Conservation (phyloP, 2,113 vertebrate species). For the Varanus komodoensis region DNA sequence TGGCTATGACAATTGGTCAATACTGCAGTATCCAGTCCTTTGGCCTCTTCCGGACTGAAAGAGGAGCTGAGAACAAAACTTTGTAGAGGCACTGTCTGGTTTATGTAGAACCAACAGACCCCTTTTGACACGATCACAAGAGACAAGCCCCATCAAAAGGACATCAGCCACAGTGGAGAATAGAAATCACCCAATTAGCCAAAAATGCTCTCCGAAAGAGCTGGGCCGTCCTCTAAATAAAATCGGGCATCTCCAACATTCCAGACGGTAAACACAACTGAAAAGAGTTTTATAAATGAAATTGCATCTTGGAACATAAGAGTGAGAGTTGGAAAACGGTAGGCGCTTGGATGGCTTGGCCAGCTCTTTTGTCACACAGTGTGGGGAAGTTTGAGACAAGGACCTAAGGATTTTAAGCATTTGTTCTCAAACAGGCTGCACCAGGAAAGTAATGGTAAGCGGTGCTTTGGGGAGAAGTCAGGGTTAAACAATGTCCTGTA, state of each 20-base stretch:
- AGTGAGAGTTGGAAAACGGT: background rate
- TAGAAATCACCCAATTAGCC: slow-evolving; percentile 6
- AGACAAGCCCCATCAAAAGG: background rate
- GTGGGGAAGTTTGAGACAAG: background rate
- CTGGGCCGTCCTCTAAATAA: slow-evolving; percentile 43
- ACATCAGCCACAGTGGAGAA: background rate
- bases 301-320: background rate
- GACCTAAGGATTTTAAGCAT: background rate
- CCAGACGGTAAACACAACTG: slow-evolving; percentile 17
- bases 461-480: background rate
- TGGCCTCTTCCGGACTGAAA: fast-evolving
- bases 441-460: background rate
- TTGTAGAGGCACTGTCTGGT: background rate
- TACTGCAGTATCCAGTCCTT: background rate
- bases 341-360: background rate
- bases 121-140: background rate
- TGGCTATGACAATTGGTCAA: fast-evolving
- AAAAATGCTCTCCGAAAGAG: slow-evolving; percentile 48
- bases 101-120: slow-evolving; percentile 1
- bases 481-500: no score
- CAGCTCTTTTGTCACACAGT: background rate
- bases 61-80: background rate
- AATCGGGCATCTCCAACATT: slow-evolving; percentile 34
- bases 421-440: background rate
- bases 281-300: background rate